Evolutionary conservation across 2,888 invertebrate genomes (phyloP).

Genomic region (Eucera pruinosa): DNA sequence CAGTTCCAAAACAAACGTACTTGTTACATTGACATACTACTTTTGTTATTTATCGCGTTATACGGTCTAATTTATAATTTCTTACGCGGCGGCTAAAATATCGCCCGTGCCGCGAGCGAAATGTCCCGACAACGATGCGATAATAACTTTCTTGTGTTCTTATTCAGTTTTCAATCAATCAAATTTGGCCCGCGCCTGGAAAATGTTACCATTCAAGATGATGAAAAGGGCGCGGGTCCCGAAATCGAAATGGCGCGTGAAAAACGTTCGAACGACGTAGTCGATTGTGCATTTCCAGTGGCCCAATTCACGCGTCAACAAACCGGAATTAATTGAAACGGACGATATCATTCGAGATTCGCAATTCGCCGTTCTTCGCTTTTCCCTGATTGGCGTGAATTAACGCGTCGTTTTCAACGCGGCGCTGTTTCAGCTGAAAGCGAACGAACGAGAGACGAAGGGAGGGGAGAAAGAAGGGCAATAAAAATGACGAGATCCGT

Average conservation of each 20-base stretch:
- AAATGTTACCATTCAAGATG: too few species aligned
- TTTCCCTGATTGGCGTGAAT: background rate
- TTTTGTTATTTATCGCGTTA: too few species aligned
- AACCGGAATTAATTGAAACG: background rate
- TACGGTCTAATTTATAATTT: too few species aligned
- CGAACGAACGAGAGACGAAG: background rate
- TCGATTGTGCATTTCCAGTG: background rate
- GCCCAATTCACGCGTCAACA: background rate
- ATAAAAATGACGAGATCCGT: constrained; percentile 6
- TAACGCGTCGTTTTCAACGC: background rate
- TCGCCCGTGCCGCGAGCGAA: too few species aligned
- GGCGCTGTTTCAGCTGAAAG: background rate
- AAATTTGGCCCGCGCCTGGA: too few species aligned
- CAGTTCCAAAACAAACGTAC: too few species aligned
- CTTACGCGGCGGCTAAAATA: too few species aligned
- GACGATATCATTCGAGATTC: background rate
- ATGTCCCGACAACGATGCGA: too few species aligned
- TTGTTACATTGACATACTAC: too few species aligned
- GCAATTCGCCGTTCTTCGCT: background rate
- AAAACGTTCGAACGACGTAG: background rate
- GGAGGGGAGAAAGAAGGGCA: background rate
- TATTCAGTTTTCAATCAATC: too few species aligned
- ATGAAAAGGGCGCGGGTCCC: background rate
- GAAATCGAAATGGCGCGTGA: background rate
- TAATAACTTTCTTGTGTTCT: too few species aligned